Evolutionary conservation across 1,140 invertebrate species (phyloP).

Genomic region (Varroa destructor): DNA sequence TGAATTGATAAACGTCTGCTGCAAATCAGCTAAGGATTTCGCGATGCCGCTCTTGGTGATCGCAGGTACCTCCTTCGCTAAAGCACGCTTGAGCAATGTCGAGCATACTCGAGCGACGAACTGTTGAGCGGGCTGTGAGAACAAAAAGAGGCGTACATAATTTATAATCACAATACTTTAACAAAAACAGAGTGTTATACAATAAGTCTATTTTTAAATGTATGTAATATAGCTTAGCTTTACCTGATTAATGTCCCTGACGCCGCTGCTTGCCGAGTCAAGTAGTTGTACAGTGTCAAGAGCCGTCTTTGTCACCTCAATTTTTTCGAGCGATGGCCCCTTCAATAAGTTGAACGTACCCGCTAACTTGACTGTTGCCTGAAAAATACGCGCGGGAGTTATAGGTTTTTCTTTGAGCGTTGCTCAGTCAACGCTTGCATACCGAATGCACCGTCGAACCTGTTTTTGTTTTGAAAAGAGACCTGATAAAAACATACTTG

Average conservation of each 20-base stretch:
- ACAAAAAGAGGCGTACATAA: neutral
- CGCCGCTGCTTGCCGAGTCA: neutral
- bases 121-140: conserved; percentile 17
- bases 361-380: conserved; percentile 11
- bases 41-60: conserved; percentile 7
- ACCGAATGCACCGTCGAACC: too few relatives aligned
- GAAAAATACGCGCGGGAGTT: too few relatives aligned
- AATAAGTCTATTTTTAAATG: too few relatives aligned
- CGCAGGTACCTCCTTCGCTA: conserved; percentile 12
- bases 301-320: conserved; percentile 12
- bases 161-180: too few relatives aligned
- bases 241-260: conserved; percentile 6
- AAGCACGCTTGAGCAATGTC: neutral
- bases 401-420: too few relatives aligned
- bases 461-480: too few relatives aligned
- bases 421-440: too few relatives aligned
- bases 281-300: conserved; percentile 21
- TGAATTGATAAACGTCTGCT: conserved; percentile 26
- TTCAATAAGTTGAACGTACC: conserved; percentile 20
- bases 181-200: too few relatives aligned
- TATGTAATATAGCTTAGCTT: neutral
- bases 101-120: conserved; percentile 16
- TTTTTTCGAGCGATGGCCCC: conserved; percentile 18
- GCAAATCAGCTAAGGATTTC: neutral
- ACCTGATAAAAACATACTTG: too few relatives aligned